phyloP scores from a whole-genome alignment of 1,140 invertebrate species.

The Popillia japonica region DNA sequence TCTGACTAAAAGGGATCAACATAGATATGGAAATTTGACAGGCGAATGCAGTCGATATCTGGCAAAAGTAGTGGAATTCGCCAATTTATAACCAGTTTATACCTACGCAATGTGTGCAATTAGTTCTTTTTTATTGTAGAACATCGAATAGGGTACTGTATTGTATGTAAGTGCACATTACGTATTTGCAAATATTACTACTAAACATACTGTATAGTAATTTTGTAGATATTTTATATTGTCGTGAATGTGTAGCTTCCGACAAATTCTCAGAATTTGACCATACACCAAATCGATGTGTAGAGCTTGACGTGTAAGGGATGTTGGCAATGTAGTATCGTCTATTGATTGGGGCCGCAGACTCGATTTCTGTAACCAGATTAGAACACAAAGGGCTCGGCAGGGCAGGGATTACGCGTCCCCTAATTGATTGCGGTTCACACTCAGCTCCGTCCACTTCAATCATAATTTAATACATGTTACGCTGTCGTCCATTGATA shows the following conservation, averaged over 20 bases:
- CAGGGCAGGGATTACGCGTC: conserved; percentile 46
- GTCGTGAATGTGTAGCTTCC: not conserved
- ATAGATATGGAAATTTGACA: conserved; percentile 37
- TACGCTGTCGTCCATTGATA: conserved; percentile 35
- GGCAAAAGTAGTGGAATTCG: not conserved
- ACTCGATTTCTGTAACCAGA: conserved; percentile 53
- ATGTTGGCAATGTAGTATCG: conserved; percentile 19
- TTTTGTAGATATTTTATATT: not conserved
- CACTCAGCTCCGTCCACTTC: conserved; percentile 46
- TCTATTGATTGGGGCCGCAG: conserved; percentile 40
- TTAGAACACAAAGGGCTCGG: conserved; percentile 50
- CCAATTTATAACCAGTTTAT: too few species aligned
- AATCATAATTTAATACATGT: conserved; percentile 49
- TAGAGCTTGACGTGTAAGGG: conserved; percentile 33
- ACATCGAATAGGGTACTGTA: too few species aligned
- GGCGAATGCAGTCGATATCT: not conserved
- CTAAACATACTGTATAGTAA: too few species aligned
- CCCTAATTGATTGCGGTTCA: conserved; percentile 52
- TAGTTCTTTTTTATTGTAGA: not conserved
- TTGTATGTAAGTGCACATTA: too few species aligned
- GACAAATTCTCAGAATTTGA: conserved; percentile 17
- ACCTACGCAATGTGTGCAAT: not conserved
- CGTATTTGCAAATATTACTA: too few species aligned
- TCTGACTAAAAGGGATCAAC: conserved; percentile 30
- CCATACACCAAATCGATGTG: conserved; percentile 23